A percentile compares a stretch with the other conserved stretches of the same genome.
These are phyloP conservation scores for Hesperia comma DNA, from an alignment of 2,888 invertebrate species.

Conservation along the genomic window DNA sequence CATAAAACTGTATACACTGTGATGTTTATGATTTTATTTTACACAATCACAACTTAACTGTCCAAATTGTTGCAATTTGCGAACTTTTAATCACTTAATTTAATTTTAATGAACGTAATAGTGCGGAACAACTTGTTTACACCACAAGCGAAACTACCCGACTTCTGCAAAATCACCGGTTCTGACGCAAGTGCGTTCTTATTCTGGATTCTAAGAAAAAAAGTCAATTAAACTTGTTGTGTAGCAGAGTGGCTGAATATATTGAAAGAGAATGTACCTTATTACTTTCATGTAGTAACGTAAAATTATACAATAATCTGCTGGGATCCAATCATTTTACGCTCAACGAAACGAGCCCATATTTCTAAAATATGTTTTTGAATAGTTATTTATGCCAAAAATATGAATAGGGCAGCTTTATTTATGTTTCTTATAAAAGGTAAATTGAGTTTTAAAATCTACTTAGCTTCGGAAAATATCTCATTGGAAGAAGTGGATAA, in stretches of 20 bases:
- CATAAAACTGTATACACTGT: too few species aligned
- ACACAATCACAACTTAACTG: too few species aligned
- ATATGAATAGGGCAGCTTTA: background rate
- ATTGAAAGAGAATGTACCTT: background rate
- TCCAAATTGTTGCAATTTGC: too few species aligned
- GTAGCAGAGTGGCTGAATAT: background rate
- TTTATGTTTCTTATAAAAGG: background rate
- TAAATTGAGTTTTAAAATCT: constrained; percentile 8
- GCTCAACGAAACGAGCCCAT: too few species aligned
- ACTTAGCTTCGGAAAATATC: constrained; percentile 1
- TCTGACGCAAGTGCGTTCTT: constrained; percentile 23
- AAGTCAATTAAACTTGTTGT: constrained; percentile 20
- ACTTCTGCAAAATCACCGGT: constrained; percentile 12
- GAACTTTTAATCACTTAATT: too few species aligned
- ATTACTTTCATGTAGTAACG: background rate
- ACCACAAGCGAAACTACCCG: background rate
- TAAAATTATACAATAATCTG: too few species aligned
- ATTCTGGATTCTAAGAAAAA: constrained; percentile 25
- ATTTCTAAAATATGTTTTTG: too few species aligned
- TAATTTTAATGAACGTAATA: too few species aligned
- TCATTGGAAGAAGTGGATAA: background rate
- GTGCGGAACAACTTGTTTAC: too few species aligned
- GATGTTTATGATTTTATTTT: too few species aligned
- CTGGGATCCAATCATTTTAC: too few species aligned
- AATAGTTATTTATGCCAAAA: too few species aligned